A percentile compares a stretch with the other conserved stretches of the same genome.
phyloP scores from a whole-genome alignment of 2,888 invertebrate species.

The Noctua fimbriata region DNA sequence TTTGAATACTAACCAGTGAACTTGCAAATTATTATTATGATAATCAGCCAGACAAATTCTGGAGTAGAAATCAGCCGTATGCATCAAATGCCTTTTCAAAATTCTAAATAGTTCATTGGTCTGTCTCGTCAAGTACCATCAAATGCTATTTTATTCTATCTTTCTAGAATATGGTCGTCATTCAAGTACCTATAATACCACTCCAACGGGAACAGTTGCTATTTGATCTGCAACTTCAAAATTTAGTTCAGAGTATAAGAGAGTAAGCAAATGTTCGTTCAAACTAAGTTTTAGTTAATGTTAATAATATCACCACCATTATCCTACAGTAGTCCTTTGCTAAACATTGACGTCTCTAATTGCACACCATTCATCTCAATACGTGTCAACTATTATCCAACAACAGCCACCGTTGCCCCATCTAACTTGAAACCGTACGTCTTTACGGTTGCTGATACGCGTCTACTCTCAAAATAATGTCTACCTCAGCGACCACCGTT shows the following conservation, averaged over 20 bases:
- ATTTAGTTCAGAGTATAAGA: background rate
- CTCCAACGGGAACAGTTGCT: background rate
- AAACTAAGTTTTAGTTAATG: background rate
- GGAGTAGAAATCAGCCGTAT: background rate
- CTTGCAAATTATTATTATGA: background rate
- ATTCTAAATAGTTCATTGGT: slow-evolving; percentile 6
- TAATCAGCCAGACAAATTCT: background rate
- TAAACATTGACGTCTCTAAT: background rate
- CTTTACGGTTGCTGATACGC: background rate
- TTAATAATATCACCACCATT: background rate
- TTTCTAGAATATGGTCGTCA: background rate
- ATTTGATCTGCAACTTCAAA: background rate
- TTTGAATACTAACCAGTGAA: background rate
- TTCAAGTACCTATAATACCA: background rate
- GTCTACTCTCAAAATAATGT: background rate
- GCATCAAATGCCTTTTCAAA: background rate
- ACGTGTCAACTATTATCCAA: background rate
- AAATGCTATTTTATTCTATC: background rate
- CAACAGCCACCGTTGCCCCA: background rate
- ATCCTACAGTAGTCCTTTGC: background rate
- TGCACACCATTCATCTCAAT: background rate
- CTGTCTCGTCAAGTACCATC: background rate
- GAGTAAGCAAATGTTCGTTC: background rate
- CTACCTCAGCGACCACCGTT: background rate
- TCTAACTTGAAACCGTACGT: background rate